A percentile compares a stretch with the other conserved stretches of the same genome.
Evolutionary conservation across 2,113 vertebrate species (phyloP).

Genomic region (Bubo blakistoni): DNA sequence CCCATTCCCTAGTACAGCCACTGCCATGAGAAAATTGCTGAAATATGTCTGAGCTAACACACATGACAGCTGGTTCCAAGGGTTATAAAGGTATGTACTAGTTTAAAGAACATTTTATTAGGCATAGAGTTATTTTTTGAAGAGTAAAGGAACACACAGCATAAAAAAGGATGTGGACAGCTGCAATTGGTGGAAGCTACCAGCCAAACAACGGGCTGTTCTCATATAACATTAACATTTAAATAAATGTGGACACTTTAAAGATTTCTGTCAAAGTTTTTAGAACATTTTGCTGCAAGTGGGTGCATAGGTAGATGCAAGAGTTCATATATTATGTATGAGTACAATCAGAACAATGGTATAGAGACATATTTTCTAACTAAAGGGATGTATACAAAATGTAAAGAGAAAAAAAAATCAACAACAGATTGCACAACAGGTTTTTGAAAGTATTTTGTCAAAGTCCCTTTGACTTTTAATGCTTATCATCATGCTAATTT

Average conservation of each 20-base stretch:
- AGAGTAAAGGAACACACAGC: background rate
- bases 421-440: background rate
- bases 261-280: conserved; percentile 27
- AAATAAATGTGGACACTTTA: background rate
- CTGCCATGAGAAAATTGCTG: background rate
- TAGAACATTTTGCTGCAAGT: conserved; percentile 14
- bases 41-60: background rate
- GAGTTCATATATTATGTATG: background rate
- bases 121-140: background rate
- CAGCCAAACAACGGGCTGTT: background rate
- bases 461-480: background rate
- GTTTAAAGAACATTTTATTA: background rate
- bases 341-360: background rate
- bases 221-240: background rate
- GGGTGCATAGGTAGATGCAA: background rate
- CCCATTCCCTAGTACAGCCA: background rate
- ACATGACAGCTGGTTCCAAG: background rate
- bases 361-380: background rate
- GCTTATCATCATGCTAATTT: background rate
- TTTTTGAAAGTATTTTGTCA: background rate
- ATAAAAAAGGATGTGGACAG: background rate
- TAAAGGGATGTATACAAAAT: background rate
- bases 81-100: background rate
- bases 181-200: background rate
- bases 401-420: background rate